Percentiles rank a stretch among this genome's conserved stretches.
These are phyloP conservation scores for Archocentrus centrarchus DNA, from an alignment of 2,113 vertebrate species.

Conservation along the genomic window DNA sequence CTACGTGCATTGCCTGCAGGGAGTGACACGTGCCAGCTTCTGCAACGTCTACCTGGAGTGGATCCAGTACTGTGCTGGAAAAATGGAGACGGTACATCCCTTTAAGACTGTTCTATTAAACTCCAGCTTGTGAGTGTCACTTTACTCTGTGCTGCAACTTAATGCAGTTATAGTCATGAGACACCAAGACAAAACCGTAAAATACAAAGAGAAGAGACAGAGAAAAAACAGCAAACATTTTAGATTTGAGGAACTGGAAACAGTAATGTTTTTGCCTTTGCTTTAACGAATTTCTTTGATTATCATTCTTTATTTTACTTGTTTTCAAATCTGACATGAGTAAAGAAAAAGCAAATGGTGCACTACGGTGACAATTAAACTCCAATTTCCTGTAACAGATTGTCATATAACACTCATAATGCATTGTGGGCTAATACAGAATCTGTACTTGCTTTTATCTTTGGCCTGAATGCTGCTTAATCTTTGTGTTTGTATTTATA, in stretches of 20 bases:
- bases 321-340: neutral
- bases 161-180: neutral
- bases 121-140: neutral
- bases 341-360: neutral
- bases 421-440: neutral
- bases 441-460: neutral
- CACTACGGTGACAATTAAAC: neutral
- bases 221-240: neutral
- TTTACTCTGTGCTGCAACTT: neutral
- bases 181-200: neutral
- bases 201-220: neutral
- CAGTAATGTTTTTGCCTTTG: neutral
- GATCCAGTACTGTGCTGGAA: constrained; percentile 93
- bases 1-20: constrained; percentile 96
- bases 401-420: neutral
- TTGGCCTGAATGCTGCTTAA: neutral
- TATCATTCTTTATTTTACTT: neutral
- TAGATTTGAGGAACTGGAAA: neutral
- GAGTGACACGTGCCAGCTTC: constrained; percentile 95
- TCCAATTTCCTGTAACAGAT: neutral
- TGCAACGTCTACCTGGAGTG: constrained; percentile 97
- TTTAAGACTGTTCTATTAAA: neutral
- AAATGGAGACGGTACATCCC: constrained; percentile 85
- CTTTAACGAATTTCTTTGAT: neutral
- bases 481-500: constrained; percentile 19